A percentile compares a stretch with the other conserved stretches of the same genome.
These are phyloP conservation scores for Bos indicus DNA, from an alignment of 2,113 vertebrate genomes.

Conservation along the genomic window DNA sequence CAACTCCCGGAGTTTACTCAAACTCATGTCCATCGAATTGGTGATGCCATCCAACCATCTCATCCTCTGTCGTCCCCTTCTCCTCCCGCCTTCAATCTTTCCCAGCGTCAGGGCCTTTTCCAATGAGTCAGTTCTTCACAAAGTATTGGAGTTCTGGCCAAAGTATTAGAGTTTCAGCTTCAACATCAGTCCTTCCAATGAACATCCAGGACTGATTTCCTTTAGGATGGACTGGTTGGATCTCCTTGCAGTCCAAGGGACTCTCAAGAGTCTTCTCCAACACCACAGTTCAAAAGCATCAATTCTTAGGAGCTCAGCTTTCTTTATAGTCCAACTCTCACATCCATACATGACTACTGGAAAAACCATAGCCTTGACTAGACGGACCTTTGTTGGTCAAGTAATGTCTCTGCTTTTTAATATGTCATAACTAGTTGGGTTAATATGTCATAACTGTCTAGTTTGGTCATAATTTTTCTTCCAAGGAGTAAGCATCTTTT, in stretches of 20 bases:
- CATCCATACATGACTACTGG: background rate
- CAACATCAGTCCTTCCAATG: background rate
- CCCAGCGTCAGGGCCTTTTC: background rate
- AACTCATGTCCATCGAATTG: background rate
- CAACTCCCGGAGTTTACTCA: background rate
- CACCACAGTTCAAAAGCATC: background rate
- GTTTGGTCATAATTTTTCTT: background rate
- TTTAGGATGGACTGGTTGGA: background rate
- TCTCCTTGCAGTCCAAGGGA: background rate
- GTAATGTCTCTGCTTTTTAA: background rate
- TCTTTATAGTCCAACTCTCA: background rate
- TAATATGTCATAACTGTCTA: background rate
- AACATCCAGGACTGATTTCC: background rate
- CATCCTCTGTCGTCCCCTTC: background rate
- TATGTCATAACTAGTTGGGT: background rate
- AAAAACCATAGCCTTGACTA: background rate
- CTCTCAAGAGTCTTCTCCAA: background rate
- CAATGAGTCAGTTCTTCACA: background rate
- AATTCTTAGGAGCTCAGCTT: background rate
- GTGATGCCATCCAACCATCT: background rate
- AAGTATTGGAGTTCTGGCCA: background rate
- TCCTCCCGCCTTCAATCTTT: background rate
- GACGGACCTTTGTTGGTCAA: background rate
- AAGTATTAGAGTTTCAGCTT: background rate
- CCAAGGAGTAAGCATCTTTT: background rate